Evolutionary conservation across 2,797 vertebrate species (phyloP).

Genomic region (Coilia nasus): DNA sequence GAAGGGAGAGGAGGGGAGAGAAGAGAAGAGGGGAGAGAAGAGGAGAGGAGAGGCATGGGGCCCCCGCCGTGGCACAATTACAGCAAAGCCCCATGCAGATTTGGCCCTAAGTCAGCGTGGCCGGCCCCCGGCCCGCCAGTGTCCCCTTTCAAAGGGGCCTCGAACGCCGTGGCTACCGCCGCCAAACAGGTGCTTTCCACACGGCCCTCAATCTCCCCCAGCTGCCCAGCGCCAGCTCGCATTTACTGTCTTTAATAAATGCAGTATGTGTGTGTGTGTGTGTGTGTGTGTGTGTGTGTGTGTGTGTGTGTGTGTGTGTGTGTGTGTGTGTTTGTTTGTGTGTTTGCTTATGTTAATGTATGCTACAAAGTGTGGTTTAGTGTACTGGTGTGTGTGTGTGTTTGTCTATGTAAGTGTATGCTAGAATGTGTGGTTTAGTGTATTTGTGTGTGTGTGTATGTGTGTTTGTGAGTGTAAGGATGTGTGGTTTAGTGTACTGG

Average conservation of each 20-base stretch:
- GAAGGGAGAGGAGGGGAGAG: constrained; percentile 26
- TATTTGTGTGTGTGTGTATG: not conserved
- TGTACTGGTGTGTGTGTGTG: no score
- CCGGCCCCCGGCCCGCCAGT: constrained; percentile 39
- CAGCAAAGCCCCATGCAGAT: constrained; percentile 62
- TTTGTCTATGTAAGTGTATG: no score
- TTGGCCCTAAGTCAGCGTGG: constrained; percentile 57
- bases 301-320: constrained; percentile 13
- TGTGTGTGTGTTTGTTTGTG: not conserved
- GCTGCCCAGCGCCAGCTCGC: not conserved
- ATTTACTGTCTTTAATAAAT: constrained; percentile 15
- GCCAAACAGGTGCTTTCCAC: constrained; percentile 49
- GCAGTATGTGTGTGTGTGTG: not conserved
- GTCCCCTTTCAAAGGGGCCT: constrained; percentile 43
- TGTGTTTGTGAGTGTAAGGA: not conserved
- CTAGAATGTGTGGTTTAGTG: not conserved
- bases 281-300: not conserved
- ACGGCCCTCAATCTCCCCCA: constrained; percentile 4
- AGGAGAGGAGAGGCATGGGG: constrained; percentile 17
- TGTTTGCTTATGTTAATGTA: not conserved
- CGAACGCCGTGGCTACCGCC: constrained; percentile 43
- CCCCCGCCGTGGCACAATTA: constrained; percentile 62
- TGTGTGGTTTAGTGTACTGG: no score
- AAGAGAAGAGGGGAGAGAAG: not conserved
- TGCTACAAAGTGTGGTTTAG: no score